These are phyloP conservation scores for Cyrtonyx montezumae DNA, from an alignment of 2,113 vertebrate genomes.

Conservation along the genomic window DNA sequence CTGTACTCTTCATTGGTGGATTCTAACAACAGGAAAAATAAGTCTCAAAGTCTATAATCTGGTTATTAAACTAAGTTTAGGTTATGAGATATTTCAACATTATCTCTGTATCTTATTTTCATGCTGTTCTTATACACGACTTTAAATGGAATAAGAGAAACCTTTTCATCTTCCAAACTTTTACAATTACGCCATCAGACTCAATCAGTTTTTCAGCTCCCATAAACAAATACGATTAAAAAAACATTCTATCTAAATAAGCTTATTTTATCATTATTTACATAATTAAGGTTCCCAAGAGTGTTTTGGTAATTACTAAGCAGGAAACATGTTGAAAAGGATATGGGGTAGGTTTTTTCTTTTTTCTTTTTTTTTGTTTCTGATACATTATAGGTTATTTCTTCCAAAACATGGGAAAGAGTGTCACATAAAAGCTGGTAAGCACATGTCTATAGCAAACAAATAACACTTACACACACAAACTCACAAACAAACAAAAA, in stretches of 20 bases:
- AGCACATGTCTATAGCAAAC: background rate
- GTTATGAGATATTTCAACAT: background rate
- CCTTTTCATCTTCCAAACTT: background rate
- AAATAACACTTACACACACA: background rate
- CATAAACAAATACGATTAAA: background rate
- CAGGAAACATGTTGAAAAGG: background rate
- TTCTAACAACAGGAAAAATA: background rate
- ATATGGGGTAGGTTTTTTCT: background rate
- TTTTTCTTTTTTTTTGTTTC: background rate
- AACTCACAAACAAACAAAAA: background rate
- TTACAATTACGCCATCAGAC: background rate
- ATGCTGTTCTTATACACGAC: background rate
- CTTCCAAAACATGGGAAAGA: background rate
- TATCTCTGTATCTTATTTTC: background rate
- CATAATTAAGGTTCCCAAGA: background rate
- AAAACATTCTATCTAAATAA: background rate
- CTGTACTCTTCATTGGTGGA: background rate
- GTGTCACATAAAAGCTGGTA: background rate
- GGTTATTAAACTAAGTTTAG: background rate
- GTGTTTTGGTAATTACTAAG: conserved; percentile 15
- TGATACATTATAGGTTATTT: background rate
- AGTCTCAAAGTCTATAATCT: background rate
- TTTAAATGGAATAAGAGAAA: background rate
- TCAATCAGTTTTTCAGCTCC: background rate
- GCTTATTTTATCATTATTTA: conserved; percentile 11